phyloP scores from a whole-genome alignment of 92 coral and sea anemone species.

The Siderastrea radians region DNA sequence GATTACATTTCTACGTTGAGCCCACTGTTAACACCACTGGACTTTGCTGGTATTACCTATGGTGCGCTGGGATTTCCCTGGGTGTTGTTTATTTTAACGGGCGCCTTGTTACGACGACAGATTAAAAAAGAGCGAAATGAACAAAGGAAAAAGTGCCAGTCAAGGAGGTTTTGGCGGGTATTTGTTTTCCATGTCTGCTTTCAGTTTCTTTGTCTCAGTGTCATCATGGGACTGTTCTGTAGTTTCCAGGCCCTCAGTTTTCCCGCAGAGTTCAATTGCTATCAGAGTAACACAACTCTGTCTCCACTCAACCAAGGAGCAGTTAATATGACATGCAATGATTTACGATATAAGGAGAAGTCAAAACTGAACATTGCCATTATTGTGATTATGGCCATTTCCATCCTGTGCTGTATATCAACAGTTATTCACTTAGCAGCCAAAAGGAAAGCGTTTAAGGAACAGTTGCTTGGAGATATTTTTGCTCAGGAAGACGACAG shows the following conservation, averaged over 20 bases:
- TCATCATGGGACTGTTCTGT: conserved; percentile 1
- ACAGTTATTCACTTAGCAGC: neutral
- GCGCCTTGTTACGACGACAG: neutral
- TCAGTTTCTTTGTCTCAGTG: neutral
- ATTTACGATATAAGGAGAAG: neutral
- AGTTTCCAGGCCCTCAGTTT: neutral
- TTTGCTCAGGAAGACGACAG: neutral
- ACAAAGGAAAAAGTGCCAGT: neutral
- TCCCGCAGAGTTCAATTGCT: neutral
- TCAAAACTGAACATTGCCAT: no score
- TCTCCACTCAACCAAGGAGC: no score
- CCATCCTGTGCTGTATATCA: neutral
- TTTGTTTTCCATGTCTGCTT: neutral
- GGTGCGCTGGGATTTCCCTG: no score
- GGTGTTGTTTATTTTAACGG: neutral
- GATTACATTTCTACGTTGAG: no score
- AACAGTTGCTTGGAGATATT: conserved; percentile 1
- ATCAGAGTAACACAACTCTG: no score
- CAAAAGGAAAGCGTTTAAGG: neutral
- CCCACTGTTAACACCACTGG: no score
- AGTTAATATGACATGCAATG: conserved; percentile 10
- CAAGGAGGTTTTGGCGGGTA: neutral
- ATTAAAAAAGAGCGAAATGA: no score
- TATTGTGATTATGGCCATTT: neutral
- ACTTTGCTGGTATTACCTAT: no score